Evolutionary conservation across 2,888 invertebrate genomes (phyloP).

Genomic region (Torymus auratus): DNA sequence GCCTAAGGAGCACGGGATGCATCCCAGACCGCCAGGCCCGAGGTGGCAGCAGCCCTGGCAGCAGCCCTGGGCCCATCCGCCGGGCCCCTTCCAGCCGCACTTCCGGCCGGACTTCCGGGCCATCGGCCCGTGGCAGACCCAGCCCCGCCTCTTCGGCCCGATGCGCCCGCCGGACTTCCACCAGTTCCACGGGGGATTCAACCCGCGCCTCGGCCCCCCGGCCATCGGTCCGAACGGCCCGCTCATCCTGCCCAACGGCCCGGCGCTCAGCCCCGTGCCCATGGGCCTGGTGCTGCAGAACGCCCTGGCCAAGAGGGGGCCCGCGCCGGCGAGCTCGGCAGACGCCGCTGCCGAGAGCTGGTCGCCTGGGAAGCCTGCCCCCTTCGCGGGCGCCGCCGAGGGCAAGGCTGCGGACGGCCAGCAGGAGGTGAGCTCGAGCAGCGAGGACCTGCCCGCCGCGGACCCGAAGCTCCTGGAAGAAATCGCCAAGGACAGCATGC

Average conservation of each 20-base stretch:
- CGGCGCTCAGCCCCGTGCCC: constrained; percentile 64
- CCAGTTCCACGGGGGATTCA: constrained; percentile 68
- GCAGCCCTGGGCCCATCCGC: constrained; percentile 73
- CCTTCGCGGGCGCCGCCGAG: no score
- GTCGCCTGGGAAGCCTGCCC: no score
- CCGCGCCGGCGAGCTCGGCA: constrained; percentile 17
- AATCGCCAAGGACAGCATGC: constrained; percentile 84
- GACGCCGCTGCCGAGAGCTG: constrained; percentile 21
- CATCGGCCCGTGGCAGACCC: constrained; percentile 73
- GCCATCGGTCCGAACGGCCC: constrained; percentile 58
- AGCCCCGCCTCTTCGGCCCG: constrained; percentile 69
- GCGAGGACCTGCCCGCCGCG: constrained; percentile 74
- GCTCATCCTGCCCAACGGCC: constrained; percentile 54
- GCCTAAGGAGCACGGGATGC: constrained; percentile 55
- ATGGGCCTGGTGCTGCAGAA: constrained; percentile 63
- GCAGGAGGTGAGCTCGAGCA: constrained; percentile 24
- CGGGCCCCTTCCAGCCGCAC: constrained; percentile 68
- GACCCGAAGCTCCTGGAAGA: constrained; percentile 78
- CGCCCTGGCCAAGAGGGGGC: constrained; percentile 57
- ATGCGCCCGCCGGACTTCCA: constrained; percentile 72
- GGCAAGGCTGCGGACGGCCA: no score
- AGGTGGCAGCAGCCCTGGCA: constrained; percentile 69
- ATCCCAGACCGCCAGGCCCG: constrained; percentile 52
- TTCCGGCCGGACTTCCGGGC: constrained; percentile 71
- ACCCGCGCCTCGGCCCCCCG: constrained; percentile 58